Evolutionary conservation across 1,140 invertebrate genomes (phyloP).

Genomic region (Hypsibius dujardini): DNA sequence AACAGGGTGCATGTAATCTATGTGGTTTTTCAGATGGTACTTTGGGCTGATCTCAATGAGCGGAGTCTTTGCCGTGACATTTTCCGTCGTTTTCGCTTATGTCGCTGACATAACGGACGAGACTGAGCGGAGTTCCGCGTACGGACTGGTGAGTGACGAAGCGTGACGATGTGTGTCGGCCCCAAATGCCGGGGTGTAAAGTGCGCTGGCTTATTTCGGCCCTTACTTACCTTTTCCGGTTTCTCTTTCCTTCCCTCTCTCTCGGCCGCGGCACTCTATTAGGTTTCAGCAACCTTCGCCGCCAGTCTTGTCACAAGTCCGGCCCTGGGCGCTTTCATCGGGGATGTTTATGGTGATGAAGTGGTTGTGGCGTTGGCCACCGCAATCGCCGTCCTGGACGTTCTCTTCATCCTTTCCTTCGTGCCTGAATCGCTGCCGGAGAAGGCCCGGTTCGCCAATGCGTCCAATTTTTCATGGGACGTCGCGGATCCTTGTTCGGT

Average conservation of each 20-base stretch:
- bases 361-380: constrained; percentile 89
- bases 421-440: constrained; percentile 94
- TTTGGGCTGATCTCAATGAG: constrained; percentile 98
- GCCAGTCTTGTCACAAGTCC: constrained; percentile 92
- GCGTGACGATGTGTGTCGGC: too few species aligned
- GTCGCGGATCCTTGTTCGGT: constrained; percentile 92
- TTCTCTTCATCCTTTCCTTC: constrained; percentile 91
- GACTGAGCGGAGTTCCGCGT: constrained; percentile 79
- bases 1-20: constrained; percentile 3
- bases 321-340: constrained; percentile 80
- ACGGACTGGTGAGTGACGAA: constrained; percentile 72
- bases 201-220: too few species aligned
- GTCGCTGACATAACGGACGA: constrained; percentile 98
- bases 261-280: background rate
- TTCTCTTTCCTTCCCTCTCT: background rate
- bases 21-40: constrained; percentile 57
- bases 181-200: too few species aligned
- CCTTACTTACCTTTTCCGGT: background rate
- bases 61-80: constrained; percentile 94
- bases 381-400: constrained; percentile 76
- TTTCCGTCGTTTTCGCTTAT: constrained; percentile 96
- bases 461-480: constrained; percentile 46
- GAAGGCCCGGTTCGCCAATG: constrained; percentile 46
- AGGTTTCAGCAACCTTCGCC: constrained; percentile 91
- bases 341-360: constrained; percentile 69